phyloP scores from a whole-genome alignment of 2,113 vertebrate species.

The Caretta caretta region DNA sequence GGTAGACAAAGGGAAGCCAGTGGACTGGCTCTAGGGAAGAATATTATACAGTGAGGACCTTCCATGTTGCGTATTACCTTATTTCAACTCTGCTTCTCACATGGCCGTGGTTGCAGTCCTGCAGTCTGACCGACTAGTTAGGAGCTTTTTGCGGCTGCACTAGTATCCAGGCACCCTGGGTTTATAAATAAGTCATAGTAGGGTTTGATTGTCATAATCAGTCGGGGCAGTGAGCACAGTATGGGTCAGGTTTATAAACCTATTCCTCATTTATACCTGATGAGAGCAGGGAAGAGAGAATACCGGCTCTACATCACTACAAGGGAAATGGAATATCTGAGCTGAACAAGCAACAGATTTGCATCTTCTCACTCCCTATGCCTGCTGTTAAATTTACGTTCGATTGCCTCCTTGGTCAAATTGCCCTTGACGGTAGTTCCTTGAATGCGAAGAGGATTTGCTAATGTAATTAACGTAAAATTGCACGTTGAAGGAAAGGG shows the following conservation, averaged over 20 bases:
- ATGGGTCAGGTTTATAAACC: fast-evolving
- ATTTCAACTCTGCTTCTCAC: not conserved
- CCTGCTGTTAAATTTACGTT: not conserved
- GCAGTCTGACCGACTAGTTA: not conserved
- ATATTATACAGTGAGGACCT: not conserved
- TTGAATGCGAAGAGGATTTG: not conserved
- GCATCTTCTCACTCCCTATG: not conserved
- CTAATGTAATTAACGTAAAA: not conserved
- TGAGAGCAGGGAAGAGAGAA: not conserved
- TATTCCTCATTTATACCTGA: not conserved
- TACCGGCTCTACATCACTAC: fast-evolving
- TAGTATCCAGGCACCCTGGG: no score
- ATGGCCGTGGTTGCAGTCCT: not conserved
- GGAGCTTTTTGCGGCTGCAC: no score
- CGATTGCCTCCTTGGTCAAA: not conserved
- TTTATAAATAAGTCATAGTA: not conserved
- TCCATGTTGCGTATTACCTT: not conserved
- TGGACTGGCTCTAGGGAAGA: not conserved
- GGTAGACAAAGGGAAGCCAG: not conserved
- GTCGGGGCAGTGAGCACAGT: fast-evolving
- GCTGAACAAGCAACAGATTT: fast-evolving
- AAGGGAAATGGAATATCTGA: fast-evolving
- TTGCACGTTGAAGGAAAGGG: not conserved
- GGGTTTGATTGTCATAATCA: not conserved
- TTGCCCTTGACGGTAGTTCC: not conserved